Base-by-base conservation (phyloP, 2,888 invertebrate genomes). In the Sceliomorpha sp. region DNA sequence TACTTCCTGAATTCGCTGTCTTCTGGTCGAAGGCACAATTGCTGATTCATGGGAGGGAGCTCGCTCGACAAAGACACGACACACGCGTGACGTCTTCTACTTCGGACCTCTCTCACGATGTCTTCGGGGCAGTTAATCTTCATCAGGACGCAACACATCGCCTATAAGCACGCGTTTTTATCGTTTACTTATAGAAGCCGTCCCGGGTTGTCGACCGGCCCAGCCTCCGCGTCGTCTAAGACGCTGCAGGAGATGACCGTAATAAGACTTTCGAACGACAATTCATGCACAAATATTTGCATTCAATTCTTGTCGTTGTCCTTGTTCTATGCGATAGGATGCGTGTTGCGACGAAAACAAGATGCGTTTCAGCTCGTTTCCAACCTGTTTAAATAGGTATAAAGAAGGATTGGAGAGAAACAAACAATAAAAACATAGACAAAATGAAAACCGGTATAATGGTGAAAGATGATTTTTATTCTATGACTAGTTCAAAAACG, bases 111-210 rank as follows among this genome's bases (percentile, higher is more conserved):
- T 63, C 55, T 63, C 63, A 47, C 29, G 45, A 50, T 59, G 62
- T 67, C 72, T 55, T 51, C 34, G 40, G 42, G 55, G 39, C 68
- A 67, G 71, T 78, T 76, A 75, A 78, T 75, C 64, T 73, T 73
- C 70, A 47, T 74, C 70, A 68, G 40, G 48, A 63, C 58, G 68
- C 68, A 53, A 48, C 70, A 47, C 56, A 32, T 70, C 47, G 42
- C 69, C 69, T 68, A 47, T 75, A 71, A 77, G 71, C 64, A 71
- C 67, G 56, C 70, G 69, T 77, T 78, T 78, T 78, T 78, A 73
- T 78, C 73, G 62, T 62, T 64, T 51, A 63, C 69, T 58, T 70
- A 59, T 70, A 60, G 47, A 48, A 68, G 45, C 44, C 44, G 34
- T 4, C 63, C 66, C 37, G 70, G 72, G 70, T 69, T 59, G 72